A percentile compares a stretch with the other conserved stretches of the same genome.
phyloP scores from a whole-genome alignment of 37 sponge, comb jelly and placozoan species.

The Halichondria panicea region DNA sequence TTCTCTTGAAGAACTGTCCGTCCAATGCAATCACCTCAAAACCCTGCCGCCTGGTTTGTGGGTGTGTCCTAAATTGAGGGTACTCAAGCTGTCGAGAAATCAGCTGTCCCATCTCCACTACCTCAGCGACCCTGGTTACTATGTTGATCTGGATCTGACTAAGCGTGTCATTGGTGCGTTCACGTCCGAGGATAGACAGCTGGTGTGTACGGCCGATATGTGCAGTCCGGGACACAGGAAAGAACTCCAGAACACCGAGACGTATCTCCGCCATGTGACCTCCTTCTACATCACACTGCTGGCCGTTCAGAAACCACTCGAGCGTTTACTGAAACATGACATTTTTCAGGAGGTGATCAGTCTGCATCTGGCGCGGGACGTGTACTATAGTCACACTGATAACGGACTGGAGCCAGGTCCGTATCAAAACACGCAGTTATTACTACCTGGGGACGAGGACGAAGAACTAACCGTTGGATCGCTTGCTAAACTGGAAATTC shows the following conservation, averaged over 20 bases:
- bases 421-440: neutral
- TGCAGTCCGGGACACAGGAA: neutral
- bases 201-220: neutral
- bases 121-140: slow-evolving; percentile 33
- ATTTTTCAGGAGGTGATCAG: slow-evolving; percentile 20
- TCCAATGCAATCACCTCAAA: slow-evolving; percentile 38
- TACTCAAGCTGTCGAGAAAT: slow-evolving; percentile 44
- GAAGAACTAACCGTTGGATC: too few relatives aligned
- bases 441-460: slow-evolving; percentile 5
- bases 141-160: slow-evolving; percentile 24
- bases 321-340: too few relatives aligned
- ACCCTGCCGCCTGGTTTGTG: slow-evolving; percentile 70
- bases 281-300: slow-evolving; percentile 28
- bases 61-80: slow-evolving; percentile 59
- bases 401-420: neutral
- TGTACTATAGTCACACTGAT: neutral
- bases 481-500: slow-evolving; percentile 28
- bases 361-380: slow-evolving; percentile 10
- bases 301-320: neutral
- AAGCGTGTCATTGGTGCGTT: slow-evolving; percentile 3
- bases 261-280: slow-evolving; percentile 27
- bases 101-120: slow-evolving; percentile 52
- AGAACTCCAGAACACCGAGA: neutral
- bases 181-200: neutral
- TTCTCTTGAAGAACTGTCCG: slow-evolving; percentile 48